phyloP scores from a whole-genome alignment of 2,888 invertebrate genomes.

The Chouioia cunea region DNA sequence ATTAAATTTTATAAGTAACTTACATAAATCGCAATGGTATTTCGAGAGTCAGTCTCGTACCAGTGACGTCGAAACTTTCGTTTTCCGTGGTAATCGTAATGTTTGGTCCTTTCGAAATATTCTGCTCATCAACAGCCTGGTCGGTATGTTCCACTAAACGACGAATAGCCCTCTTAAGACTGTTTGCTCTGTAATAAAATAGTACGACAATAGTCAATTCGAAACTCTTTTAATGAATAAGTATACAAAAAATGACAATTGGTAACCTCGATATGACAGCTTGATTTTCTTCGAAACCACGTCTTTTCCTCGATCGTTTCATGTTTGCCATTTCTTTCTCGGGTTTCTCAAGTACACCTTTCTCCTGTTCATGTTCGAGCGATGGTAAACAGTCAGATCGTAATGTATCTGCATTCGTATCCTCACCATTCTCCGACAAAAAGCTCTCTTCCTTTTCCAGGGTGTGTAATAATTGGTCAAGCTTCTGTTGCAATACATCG shows the following conservation, averaged over 20 bases:
- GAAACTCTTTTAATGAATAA: not conserved
- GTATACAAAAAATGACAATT: slow-evolving; percentile 3
- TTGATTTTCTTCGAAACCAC: slow-evolving; percentile 73
- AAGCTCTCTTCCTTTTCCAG: slow-evolving; percentile 41
- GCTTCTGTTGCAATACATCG: slow-evolving; percentile 80
- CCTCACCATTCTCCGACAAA: slow-evolving; percentile 51
- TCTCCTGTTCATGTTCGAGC: slow-evolving; percentile 59
- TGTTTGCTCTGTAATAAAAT: slow-evolving; percentile 76
- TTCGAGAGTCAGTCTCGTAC: no score
- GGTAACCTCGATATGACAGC: slow-evolving; percentile 70
- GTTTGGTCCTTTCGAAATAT: slow-evolving; percentile 59
- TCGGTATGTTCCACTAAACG: slow-evolving; percentile 86
- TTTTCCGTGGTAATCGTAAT: slow-evolving; percentile 54
- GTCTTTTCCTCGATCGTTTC: slow-evolving; percentile 62
- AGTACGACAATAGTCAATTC: not conserved
- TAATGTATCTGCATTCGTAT: slow-evolving; percentile 53
- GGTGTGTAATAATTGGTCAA: slow-evolving; percentile 78
- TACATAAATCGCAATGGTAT: no score
- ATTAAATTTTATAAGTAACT: slow-evolving; percentile 8
- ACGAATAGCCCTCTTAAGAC: slow-evolving; percentile 85
- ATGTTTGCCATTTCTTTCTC: slow-evolving; percentile 72
- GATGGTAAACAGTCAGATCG: slow-evolving; percentile 52
- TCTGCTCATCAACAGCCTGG: slow-evolving; percentile 76
- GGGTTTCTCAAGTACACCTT: slow-evolving; percentile 70
- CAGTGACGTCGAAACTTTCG: slow-evolving; percentile 3